These are phyloP conservation scores for Ricordea florida DNA, from an alignment of 92 coral and sea anemone genomes.

Conservation along the genomic window DNA sequence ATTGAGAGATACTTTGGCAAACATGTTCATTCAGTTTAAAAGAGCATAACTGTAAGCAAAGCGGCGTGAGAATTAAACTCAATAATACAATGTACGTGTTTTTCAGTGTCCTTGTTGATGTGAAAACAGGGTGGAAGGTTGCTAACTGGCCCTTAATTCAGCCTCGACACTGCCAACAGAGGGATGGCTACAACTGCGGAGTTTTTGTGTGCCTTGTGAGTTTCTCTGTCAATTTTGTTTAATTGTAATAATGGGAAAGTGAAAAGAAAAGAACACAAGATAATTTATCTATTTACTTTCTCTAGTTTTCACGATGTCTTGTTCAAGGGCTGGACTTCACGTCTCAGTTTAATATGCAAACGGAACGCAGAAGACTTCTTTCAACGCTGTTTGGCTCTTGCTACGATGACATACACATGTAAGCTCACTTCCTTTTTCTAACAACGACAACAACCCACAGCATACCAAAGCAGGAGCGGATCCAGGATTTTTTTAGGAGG, in stretches of 20 bases:
- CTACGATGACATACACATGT: constrained; percentile 10
- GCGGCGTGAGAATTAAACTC: too few species aligned
- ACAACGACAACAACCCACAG: not conserved
- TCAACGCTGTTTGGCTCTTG: constrained; percentile 6
- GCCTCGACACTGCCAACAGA: not conserved
- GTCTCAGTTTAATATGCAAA: too few species aligned
- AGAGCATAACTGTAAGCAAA: too few species aligned
- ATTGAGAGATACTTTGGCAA: not conserved
- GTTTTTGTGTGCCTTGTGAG: not conserved
- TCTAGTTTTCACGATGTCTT: constrained; percentile 8
- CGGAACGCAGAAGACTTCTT: not conserved
- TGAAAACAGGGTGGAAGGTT: not conserved
- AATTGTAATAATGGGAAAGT: not conserved
- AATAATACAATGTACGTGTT: too few species aligned
- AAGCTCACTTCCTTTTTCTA: constrained; percentile 4
- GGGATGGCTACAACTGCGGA: not conserved
- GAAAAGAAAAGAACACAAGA: not conserved
- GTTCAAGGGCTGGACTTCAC: not conserved
- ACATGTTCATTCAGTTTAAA: not conserved
- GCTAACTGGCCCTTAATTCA: not conserved
- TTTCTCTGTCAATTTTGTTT: not conserved
- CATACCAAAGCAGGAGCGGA: too few species aligned
- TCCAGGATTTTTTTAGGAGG: too few species aligned
- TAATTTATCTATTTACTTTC: not conserved
- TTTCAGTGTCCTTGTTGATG: not conserved